phyloP scores from a whole-genome alignment of 2,888 invertebrate genomes.

The Patella depressa region DNA sequence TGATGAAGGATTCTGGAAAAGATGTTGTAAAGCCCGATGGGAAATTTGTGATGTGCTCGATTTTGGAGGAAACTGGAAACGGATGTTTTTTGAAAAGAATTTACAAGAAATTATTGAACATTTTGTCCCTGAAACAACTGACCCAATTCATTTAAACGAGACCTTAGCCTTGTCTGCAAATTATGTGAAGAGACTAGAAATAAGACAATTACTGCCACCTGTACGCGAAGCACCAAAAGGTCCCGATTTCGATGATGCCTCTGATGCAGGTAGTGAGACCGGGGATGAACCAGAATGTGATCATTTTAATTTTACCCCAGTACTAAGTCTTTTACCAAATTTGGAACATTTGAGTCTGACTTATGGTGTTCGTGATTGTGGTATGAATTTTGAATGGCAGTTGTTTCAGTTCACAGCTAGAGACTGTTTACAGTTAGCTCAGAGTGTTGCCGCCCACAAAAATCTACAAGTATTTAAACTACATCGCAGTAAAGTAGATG shows the following conservation, averaged over 20 bases:
- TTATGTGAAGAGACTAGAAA: slow-evolving; percentile 65
- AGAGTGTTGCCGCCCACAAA: slow-evolving; percentile 68
- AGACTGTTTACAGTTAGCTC: slow-evolving; percentile 70
- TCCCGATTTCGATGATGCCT: slow-evolving; percentile 65
- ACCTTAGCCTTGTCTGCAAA: slow-evolving; percentile 64
- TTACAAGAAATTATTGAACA: slow-evolving; percentile 69
- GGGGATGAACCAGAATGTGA: slow-evolving; percentile 69
- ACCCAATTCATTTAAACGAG: slow-evolving; percentile 62
- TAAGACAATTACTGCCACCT: slow-evolving; percentile 70
- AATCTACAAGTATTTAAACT: slow-evolving; percentile 66
- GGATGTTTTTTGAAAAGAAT: slow-evolving; percentile 71
- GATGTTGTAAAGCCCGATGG: slow-evolving; percentile 70
- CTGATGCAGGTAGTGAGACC: slow-evolving; percentile 67
- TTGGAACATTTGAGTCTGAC: slow-evolving; percentile 69
- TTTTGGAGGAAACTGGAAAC: slow-evolving; percentile 69
- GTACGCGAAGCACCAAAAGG: slow-evolving; percentile 66
- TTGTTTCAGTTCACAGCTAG: slow-evolving; percentile 71
- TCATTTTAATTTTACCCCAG: slow-evolving; percentile 70
- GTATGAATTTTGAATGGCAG: slow-evolving; percentile 73
- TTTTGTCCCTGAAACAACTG: slow-evolving; percentile 69
- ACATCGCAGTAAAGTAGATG: slow-evolving; percentile 70
- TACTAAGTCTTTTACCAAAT: slow-evolving; percentile 63
- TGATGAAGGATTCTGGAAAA: slow-evolving; percentile 71
- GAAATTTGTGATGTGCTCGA: slow-evolving; percentile 68
- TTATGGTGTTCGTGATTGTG: slow-evolving; percentile 71